Conservation (phyloP, 2,797 vertebrate genomes). For the Okamejei kenojei region DNA sequence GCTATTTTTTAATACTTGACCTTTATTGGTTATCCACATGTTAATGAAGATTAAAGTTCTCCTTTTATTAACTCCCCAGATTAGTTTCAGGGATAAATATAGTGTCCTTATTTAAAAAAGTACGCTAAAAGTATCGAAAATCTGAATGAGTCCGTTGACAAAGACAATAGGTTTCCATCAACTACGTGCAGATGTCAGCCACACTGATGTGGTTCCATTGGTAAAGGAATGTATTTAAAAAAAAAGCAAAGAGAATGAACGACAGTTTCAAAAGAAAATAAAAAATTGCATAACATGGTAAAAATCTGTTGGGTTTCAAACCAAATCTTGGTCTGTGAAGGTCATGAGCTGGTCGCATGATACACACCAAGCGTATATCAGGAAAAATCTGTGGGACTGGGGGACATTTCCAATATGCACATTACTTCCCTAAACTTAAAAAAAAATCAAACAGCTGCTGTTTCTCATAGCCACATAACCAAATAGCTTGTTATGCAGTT, state of each 20-base stretch:
- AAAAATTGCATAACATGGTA: slow-evolving; percentile 49
- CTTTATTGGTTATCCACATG: too few species aligned
- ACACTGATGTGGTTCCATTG: slow-evolving; percentile 9
- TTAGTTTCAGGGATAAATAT: not conserved
- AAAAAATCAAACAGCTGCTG: slow-evolving; percentile 64
- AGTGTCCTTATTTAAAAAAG: not conserved
- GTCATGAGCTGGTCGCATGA: slow-evolving; percentile 58
- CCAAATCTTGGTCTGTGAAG: slow-evolving; percentile 43
- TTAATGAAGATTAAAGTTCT: too few species aligned
- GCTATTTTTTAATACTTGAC: too few species aligned
- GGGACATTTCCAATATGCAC: slow-evolving; percentile 62
- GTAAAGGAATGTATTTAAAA: slow-evolving; percentile 24
- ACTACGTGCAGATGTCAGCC: not conserved
- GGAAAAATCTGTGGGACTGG: slow-evolving; percentile 72
- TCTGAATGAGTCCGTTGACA: slow-evolving; percentile 12
- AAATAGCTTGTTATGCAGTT: slow-evolving; percentile 27
- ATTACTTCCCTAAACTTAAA: slow-evolving; percentile 74
- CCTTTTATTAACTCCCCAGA: not conserved
- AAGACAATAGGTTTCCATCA: not conserved
- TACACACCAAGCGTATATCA: slow-evolving; percentile 57
- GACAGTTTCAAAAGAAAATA: slow-evolving; percentile 42
- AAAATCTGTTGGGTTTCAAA: slow-evolving; percentile 47
- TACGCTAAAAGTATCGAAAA: not conserved
- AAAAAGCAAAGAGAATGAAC: slow-evolving; percentile 33
- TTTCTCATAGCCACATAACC: slow-evolving; percentile 43